These are phyloP conservation scores for Strix aluco DNA, from an alignment of 2,113 vertebrate species.

Conservation along the genomic window DNA sequence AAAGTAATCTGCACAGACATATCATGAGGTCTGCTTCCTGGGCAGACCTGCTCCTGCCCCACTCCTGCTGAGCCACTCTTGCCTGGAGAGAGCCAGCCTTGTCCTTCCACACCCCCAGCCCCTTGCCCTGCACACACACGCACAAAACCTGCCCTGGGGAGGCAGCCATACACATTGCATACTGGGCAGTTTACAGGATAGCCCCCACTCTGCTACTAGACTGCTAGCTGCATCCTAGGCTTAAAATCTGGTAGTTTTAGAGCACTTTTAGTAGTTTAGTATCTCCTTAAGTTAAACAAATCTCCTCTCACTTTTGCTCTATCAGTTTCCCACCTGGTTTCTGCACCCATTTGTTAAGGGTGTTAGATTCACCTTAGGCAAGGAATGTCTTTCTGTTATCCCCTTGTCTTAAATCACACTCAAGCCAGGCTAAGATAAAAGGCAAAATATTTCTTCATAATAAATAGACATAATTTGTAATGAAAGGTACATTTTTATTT, in stretches of 20 bases:
- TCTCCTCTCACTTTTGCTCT: background rate
- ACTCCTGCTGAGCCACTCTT: background rate
- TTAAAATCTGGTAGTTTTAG: background rate
- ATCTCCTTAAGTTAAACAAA: background rate
- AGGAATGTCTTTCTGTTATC: background rate
- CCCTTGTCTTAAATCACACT: background rate
- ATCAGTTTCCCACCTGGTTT: background rate
- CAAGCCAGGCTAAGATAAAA: background rate
- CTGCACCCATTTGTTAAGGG: background rate
- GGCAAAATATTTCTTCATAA: background rate
- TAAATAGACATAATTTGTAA: background rate
- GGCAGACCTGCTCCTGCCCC: background rate
- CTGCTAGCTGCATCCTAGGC: background rate
- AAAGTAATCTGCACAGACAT: background rate
- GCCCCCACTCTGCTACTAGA: background rate
- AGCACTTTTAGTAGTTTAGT: background rate
- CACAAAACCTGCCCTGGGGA: background rate
- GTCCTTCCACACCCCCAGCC: accelerated
- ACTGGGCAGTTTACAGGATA: background rate
- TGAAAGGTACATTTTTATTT: background rate
- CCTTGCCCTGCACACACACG: too few species aligned
- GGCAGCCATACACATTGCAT: accelerated
- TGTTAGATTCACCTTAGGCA: background rate
- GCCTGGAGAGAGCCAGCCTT: background rate
- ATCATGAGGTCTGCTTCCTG: background rate